Percentiles rank a stretch among this genome's conserved stretches.
Conservation (phyloP, 2,113 vertebrate species). For the Sapajus apella region DNA sequence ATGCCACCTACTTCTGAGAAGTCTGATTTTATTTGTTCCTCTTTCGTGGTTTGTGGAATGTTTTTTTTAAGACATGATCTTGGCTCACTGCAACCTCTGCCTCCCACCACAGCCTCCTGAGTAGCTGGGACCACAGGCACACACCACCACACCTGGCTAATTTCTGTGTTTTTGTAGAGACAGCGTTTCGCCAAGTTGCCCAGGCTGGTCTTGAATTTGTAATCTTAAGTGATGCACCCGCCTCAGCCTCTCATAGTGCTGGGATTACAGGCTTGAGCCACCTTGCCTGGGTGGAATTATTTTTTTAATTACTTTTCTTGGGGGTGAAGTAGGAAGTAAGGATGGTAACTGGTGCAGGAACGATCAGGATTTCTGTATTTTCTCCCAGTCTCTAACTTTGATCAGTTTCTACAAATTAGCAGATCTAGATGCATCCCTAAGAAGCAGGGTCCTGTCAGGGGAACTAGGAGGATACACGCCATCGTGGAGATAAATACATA, state of each 20-base stretch:
- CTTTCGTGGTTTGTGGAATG: neutral
- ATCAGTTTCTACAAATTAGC: neutral
- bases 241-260: too few relatives aligned
- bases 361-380: neutral
- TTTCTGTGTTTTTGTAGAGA: too few relatives aligned
- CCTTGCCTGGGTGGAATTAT: too few relatives aligned
- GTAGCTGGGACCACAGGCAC: too few relatives aligned
- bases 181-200: too few relatives aligned
- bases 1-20: neutral
- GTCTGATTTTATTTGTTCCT: constrained; percentile 13
- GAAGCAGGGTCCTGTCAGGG: neutral
- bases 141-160: too few relatives aligned
- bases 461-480: neutral
- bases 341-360: neutral
- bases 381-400: neutral
- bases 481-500: neutral
- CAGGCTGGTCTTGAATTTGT: too few relatives aligned
- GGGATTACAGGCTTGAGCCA: too few relatives aligned
- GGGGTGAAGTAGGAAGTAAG: neutral
- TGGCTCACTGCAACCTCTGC: too few relatives aligned
- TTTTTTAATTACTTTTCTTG: neutral
- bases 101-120: too few relatives aligned
- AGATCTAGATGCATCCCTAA: neutral
- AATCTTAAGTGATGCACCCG: too few relatives aligned
- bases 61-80: too few relatives aligned